A percentile compares a stretch with the other conserved stretches of the same genome.
Conservation (phyloP, 37 sponge, comb jelly and placozoan genomes). For the Theonella swinhoei region DNA sequence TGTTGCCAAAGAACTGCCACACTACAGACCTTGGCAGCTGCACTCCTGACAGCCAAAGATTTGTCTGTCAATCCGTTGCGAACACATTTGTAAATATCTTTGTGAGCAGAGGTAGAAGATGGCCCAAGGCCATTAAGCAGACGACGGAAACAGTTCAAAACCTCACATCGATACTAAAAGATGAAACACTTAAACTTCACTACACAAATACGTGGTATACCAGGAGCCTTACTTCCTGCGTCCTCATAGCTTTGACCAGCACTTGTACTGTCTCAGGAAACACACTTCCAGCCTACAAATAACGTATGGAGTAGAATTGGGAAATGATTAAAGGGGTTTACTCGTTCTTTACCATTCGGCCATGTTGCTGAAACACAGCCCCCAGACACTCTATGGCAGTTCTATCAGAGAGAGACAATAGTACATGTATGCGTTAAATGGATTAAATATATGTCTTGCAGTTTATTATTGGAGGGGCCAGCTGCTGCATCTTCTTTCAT, state of each 20-base stretch:
- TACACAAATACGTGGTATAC: not conserved
- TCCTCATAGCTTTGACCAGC: slow-evolving; percentile 66
- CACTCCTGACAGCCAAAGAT: slow-evolving; percentile 66
- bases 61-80: slow-evolving; percentile 74
- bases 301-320: not conserved
- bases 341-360: slow-evolving; percentile 52
- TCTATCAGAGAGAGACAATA: slow-evolving; percentile 22
- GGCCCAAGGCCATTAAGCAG: slow-evolving; percentile 83
- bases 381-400: slow-evolving; percentile 70
- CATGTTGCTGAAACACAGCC: slow-evolving; percentile 55
- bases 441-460: slow-evolving; percentile 13
- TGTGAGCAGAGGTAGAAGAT: slow-evolving; percentile 84
- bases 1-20: not conserved
- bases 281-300: slow-evolving; percentile 56
- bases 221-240: slow-evolving; percentile 46
- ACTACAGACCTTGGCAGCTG: slow-evolving; percentile 78
- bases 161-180: slow-evolving; percentile 54
- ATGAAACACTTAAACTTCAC: not conserved
- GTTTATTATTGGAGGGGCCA: slow-evolving; percentile 35
- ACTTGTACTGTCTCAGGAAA: slow-evolving; percentile 75
- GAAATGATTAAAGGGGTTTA: not conserved
- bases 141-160: slow-evolving; percentile 29
- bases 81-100: slow-evolving; percentile 87
- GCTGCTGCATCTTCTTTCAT: slow-evolving; percentile 46
- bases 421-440: not conserved